A percentile compares a stretch with the other conserved stretches of the same genome.
Evolutionary conservation across 1,140 invertebrate species (phyloP).

Genomic region (Caenorhabditis latens): DNA sequence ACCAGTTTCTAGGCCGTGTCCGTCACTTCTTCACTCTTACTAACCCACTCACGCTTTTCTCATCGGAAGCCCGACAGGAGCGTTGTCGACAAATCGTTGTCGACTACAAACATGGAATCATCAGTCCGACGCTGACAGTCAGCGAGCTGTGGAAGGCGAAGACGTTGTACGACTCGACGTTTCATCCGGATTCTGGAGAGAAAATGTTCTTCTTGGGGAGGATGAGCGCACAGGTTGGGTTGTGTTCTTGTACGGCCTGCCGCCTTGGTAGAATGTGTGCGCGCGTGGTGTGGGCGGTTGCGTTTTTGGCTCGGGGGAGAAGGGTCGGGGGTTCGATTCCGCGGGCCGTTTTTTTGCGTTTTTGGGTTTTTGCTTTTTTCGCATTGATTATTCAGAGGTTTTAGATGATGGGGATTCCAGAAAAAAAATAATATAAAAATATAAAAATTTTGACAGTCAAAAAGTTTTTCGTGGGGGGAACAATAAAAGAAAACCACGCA

Average conservation of each 20-base stretch:
- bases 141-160: conserved; percentile 92
- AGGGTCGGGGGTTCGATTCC: no score
- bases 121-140: conserved; percentile 83
- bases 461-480: no score
- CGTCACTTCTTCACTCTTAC: conserved; percentile 94
- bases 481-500: no score
- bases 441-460: no score
- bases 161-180: conserved; percentile 95
- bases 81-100: conserved; percentile 85
- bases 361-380: no score
- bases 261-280: background rate
- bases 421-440: no score
- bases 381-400: background rate
- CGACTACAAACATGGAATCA: conserved; percentile 85
- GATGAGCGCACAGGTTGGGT: conserved; percentile 78
- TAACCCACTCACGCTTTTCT: conserved; percentile 89
- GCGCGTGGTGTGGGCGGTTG: no score
- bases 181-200: conserved; percentile 97
- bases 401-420: no score
- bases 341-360: no score
- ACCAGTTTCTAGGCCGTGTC: conserved; percentile 83
- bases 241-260: no score
- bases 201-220: conserved; percentile 94
- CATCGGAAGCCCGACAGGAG: conserved; percentile 83
- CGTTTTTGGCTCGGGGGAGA: no score